phyloP scores from a whole-genome alignment of 2,888 invertebrate genomes.

The Caenorhabditis macrosperma region DNA sequence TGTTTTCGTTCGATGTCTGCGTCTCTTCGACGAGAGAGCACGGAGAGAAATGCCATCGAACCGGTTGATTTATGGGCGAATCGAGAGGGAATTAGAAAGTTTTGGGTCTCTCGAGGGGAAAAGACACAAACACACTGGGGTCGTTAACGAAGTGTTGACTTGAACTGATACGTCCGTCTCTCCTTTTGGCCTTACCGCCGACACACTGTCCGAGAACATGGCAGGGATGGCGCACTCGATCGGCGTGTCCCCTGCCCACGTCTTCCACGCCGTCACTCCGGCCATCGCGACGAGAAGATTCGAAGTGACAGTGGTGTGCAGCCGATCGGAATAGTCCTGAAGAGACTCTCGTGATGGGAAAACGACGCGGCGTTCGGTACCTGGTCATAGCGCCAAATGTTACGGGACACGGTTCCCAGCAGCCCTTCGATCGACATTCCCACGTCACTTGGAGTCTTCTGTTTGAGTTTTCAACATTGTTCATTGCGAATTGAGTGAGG shows the following conservation, averaged over 20 bases:
- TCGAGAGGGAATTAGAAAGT: neutral
- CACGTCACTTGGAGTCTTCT: constrained; percentile 22
- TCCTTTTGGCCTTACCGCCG: constrained; percentile 66
- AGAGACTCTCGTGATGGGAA: neutral
- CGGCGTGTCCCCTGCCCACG: constrained; percentile 60
- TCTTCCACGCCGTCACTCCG: constrained; percentile 63
- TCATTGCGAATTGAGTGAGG: neutral
- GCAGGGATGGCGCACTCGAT: constrained; percentile 70
- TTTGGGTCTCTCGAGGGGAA: neutral
- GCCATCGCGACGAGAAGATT: constrained; percentile 66
- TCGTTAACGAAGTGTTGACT: neutral
- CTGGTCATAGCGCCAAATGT: constrained; percentile 54
- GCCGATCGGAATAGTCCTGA: constrained; percentile 65
- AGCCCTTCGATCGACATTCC: constrained; percentile 53
- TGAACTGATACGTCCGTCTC: neutral
- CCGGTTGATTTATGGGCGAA: constrained; percentile 33
- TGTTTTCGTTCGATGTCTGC: constrained; percentile 39
- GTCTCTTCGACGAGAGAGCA: neutral
- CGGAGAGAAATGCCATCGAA: constrained; percentile 41
- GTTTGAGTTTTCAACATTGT: constrained; percentile 16
- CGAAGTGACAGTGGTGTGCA: constrained; percentile 67
- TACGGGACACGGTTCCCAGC: constrained; percentile 31
- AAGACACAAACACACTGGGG: neutral
- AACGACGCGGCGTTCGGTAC: too few species aligned
- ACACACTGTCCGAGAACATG: constrained; percentile 65